Evolutionary conservation across 2,888 invertebrate genomes (phyloP).

Genomic region (Bimastos eiseni): DNA sequence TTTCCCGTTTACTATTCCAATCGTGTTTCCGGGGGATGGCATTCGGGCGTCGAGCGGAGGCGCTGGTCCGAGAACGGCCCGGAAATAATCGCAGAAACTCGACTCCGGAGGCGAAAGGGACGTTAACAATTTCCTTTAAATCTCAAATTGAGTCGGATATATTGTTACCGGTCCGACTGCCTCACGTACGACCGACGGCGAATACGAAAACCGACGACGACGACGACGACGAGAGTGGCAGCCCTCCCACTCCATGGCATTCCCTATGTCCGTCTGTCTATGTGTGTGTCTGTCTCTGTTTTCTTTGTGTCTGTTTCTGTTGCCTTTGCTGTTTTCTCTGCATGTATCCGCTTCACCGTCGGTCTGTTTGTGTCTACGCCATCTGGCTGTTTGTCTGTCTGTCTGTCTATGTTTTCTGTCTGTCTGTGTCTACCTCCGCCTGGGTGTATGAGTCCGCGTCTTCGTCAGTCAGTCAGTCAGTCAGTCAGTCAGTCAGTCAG

Average conservation of each 20-base stretch:
- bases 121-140: slow-evolving; percentile 14
- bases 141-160: slow-evolving; percentile 25
- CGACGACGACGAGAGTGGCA: not conserved
- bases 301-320: not conserved
- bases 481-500: not conserved
- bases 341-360: not conserved
- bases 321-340: not conserved
- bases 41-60: not conserved
- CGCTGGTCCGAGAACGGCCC: not conserved
- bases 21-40: not conserved
- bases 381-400: not conserved
- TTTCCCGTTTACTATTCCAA: slow-evolving; percentile 20
- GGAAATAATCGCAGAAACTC: slow-evolving; percentile 21
- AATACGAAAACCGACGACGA: not conserved
- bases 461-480: not conserved
- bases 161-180: not conserved
- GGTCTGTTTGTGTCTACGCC: not conserved
- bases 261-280: not conserved
- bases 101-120: not conserved
- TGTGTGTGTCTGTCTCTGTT: not conserved
- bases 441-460: not conserved
- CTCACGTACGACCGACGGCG: not conserved
- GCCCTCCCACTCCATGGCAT: not conserved
- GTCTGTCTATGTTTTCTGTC: not conserved
- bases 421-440: not conserved